Percentiles rank a stretch among this genome's conserved stretches.
Evolutionary conservation across 2,113 vertebrate species (phyloP).

Genomic region (Danionella cerebrum): DNA sequence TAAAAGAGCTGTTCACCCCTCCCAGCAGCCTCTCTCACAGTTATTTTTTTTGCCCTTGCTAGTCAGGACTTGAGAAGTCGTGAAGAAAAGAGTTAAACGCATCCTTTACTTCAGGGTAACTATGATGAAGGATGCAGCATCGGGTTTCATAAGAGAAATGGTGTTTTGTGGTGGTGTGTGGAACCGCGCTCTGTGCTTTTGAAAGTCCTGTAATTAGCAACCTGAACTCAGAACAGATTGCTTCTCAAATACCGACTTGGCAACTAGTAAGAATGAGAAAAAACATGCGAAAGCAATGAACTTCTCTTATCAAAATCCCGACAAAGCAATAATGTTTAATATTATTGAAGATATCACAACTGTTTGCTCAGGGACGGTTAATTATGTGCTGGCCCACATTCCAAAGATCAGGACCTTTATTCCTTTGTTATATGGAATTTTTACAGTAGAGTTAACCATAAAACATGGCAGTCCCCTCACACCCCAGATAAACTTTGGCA

Average conservation of each 20-base stretch:
- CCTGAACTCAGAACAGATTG: constrained; percentile 19
- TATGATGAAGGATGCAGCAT: background rate
- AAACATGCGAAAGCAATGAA: background rate
- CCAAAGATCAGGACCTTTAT: constrained; percentile 41
- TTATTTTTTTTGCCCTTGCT: constrained; percentile 26
- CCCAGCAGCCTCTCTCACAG: background rate
- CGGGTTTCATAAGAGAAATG: constrained; percentile 16
- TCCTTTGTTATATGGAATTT: constrained; percentile 5
- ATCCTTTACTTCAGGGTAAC: constrained; percentile 23
- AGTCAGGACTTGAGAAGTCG: constrained; percentile 45
- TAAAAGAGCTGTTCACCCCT: background rate
- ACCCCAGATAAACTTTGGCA: background rate
- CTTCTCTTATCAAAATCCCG: background rate
- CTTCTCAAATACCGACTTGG: constrained; percentile 16
- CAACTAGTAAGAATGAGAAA: background rate
- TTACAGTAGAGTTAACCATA: constrained; percentile 23
- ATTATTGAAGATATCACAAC: background rate
- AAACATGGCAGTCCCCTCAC: background rate
- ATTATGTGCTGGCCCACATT: constrained; percentile 27
- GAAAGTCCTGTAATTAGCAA: constrained; percentile 36
- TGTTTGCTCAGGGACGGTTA: constrained; percentile 40
- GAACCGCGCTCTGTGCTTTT: background rate
- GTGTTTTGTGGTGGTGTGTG: constrained; percentile 24
- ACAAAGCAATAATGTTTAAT: too few species aligned
- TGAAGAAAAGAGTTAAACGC: constrained; percentile 23